These are phyloP conservation scores for Styela clava DNA, from an alignment of 23 tunicate species.

Conservation along the genomic window DNA sequence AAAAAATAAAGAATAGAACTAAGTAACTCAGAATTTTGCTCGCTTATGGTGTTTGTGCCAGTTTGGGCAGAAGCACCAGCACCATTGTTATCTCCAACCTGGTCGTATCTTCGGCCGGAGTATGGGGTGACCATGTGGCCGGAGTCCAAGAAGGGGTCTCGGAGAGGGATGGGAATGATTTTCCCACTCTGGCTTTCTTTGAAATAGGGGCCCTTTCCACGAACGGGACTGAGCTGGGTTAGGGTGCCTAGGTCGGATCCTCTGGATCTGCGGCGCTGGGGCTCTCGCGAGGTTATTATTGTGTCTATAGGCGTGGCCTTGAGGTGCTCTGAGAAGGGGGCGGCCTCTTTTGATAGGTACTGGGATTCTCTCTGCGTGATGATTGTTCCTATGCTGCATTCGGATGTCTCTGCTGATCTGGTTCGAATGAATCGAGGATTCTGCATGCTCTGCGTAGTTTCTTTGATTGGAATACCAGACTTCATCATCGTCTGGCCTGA, in stretches of 20 bases:
- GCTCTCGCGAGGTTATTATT: background rate
- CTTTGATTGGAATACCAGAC: background rate
- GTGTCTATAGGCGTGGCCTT: background rate
- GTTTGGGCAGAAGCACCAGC: background rate
- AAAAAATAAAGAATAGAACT: slow-evolving; percentile 7
- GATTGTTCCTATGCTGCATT: background rate
- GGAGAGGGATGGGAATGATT: slow-evolving; percentile 1
- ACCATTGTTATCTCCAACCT: slow-evolving; percentile 10
- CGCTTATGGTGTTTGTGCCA: background rate
- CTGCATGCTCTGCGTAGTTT: background rate
- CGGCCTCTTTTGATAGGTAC: background rate
- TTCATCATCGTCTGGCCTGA: background rate
- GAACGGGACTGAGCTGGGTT: background rate
- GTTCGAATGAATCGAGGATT: background rate
- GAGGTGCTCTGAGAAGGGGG: background rate
- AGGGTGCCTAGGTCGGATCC: slow-evolving; percentile 4
- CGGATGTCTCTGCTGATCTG: background rate
- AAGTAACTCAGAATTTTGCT: slow-evolving; percentile 8
- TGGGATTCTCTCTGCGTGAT: background rate
- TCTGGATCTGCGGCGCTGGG: background rate
- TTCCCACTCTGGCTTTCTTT: slow-evolving; percentile 1
- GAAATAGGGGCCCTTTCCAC: background rate
- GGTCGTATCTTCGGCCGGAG: background rate
- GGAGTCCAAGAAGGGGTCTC: background rate
- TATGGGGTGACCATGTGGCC: background rate